phyloP scores from a whole-genome alignment of 2,797 vertebrate genomes.

The Chromis chromis region DNA sequence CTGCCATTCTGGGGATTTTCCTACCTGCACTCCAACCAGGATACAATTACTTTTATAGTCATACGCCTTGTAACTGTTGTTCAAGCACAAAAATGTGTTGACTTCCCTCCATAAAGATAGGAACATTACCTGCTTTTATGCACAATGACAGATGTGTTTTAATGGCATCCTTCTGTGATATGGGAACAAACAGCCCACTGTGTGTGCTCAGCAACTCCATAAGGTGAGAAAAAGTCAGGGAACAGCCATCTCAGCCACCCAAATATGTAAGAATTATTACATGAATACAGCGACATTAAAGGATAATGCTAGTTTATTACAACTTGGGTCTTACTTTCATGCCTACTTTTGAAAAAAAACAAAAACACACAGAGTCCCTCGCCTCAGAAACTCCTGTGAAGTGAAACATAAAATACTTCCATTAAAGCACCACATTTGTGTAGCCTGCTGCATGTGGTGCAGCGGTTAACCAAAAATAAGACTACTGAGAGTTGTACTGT shows the following conservation, averaged over 20 bases:
- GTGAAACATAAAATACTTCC: neutral
- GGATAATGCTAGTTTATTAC: neutral
- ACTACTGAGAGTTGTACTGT: neutral
- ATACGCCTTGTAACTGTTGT: constrained; percentile 23
- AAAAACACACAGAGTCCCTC: too few relatives aligned
- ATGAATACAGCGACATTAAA: neutral
- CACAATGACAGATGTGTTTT: constrained; percentile 54
- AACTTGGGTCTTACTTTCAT: neutral
- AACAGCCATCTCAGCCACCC: neutral
- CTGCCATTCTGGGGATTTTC: constrained; percentile 4
- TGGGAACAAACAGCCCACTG: constrained; percentile 16
- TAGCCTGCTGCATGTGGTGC: neutral
- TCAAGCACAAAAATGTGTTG: constrained; percentile 21
- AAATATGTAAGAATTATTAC: constrained; percentile 1
- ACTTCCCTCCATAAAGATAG: constrained; percentile 33
- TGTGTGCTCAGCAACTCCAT: constrained; percentile 28
- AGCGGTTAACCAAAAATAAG: neutral
- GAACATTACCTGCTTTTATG: constrained; percentile 13
- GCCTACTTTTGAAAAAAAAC: neutral
- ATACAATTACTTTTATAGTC: constrained; percentile 36
- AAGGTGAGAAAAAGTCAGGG: constrained; percentile 7
- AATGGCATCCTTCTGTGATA: constrained; percentile 3
- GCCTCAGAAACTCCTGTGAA: too few relatives aligned
- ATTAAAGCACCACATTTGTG: neutral
- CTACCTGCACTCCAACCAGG: constrained; percentile 3